These are phyloP conservation scores for Ricordea florida DNA, from an alignment of 92 coral and sea anemone genomes.

Conservation along the genomic window DNA sequence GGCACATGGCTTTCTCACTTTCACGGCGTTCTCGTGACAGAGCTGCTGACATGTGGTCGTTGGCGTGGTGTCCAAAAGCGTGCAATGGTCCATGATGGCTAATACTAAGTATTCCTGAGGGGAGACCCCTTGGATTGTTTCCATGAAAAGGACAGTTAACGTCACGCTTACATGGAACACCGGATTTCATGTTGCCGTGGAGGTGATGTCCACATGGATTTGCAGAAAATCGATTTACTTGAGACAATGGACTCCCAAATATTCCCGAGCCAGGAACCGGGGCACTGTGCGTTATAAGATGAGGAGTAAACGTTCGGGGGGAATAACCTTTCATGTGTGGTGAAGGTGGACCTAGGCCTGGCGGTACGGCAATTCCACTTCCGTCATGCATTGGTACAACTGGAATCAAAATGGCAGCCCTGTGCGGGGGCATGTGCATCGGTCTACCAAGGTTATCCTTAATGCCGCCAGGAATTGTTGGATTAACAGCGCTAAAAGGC, in stretches of 20 bases:
- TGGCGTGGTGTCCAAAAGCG: constrained; percentile 68
- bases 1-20: constrained; percentile 61
- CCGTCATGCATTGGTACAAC: constrained; percentile 91
- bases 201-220: constrained; percentile 78
- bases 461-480: constrained; percentile 72
- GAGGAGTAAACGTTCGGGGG: constrained; percentile 94
- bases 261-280: constrained; percentile 68
- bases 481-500: constrained; percentile 85
- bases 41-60: constrained; percentile 74
- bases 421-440: constrained; percentile 82
- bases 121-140: constrained; percentile 69
- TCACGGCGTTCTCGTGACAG: constrained; percentile 77
- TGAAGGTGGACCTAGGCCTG: constrained; percentile 77
- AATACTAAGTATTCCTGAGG: constrained; percentile 51
- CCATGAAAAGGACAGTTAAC: constrained; percentile 98
- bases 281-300: constrained; percentile 87
- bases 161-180: constrained; percentile 87
- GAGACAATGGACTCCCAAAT: constrained; percentile 68
- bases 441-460: constrained; percentile 75
- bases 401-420: constrained; percentile 92
- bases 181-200: constrained; percentile 78
- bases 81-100: constrained; percentile 75
- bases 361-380: constrained; percentile 70
- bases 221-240: constrained; percentile 69
- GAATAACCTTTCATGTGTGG: constrained; percentile 88